These are phyloP conservation scores for Sisyra nigra DNA, from an alignment of 2,888 invertebrate species.

Conservation along the genomic window DNA sequence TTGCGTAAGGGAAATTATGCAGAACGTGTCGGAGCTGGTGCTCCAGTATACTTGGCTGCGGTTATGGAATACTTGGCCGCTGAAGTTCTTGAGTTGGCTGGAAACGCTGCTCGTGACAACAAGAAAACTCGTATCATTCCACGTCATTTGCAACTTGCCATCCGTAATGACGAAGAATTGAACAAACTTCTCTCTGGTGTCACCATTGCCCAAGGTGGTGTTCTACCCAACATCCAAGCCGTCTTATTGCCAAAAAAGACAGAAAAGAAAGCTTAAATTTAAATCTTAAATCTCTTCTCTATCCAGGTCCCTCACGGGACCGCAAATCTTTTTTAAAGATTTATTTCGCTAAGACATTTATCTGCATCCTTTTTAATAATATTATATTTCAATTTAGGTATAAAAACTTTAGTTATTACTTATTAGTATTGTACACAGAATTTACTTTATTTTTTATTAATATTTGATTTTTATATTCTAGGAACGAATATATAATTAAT, in stretches of 20 bases:
- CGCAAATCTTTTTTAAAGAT: too few relatives aligned
- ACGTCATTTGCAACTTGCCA: conserved; percentile 61
- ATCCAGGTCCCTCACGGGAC: too few relatives aligned
- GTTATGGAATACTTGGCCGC: conserved; percentile 52
- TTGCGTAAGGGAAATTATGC: conserved; percentile 45
- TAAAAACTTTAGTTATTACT: too few relatives aligned
- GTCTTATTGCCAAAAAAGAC: conserved; percentile 61
- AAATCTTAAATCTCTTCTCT: too few relatives aligned
- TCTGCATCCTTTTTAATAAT: too few relatives aligned
- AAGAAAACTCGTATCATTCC: conserved; percentile 60
- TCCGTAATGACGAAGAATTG: conserved; percentile 69
- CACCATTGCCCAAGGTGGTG: conserved; percentile 73
- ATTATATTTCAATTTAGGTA: too few relatives aligned
- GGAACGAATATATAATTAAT: too few relatives aligned
- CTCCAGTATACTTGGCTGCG: conserved; percentile 36
- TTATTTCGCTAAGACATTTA: too few relatives aligned
- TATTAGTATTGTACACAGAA: too few relatives aligned
- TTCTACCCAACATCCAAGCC: conserved; percentile 64
- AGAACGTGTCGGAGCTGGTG: conserved; percentile 36
- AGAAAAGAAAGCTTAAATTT: neutral
- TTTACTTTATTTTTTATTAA: too few relatives aligned
- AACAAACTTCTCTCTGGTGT: conserved; percentile 61
- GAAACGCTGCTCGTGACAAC: conserved; percentile 50
- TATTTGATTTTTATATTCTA: too few relatives aligned
- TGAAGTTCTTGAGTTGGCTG: conserved; percentile 50